These are phyloP conservation scores for Meta bourneti DNA, from an alignment of 2,888 invertebrate genomes.

Conservation along the genomic window DNA sequence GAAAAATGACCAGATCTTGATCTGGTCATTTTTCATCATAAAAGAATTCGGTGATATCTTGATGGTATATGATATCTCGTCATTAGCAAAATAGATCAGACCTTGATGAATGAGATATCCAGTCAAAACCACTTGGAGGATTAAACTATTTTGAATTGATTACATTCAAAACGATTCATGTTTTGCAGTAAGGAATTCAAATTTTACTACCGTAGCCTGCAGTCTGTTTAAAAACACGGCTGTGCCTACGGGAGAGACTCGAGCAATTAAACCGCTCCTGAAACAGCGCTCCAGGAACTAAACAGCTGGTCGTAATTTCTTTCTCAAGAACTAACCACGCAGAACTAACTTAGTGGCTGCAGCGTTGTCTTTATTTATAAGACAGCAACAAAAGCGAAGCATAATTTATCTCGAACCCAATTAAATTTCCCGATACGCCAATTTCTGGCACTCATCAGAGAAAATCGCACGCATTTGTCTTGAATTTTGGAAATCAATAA, in stretches of 20 bases:
- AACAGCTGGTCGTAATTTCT: not conserved
- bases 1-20: no score
- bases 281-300: not conserved
- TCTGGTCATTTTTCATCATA: no score
- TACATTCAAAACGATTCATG: no score
- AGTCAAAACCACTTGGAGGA: no score
- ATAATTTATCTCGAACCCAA: slow-evolving; percentile 72
- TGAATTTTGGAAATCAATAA: slow-evolving; percentile 65
- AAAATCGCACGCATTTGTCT: slow-evolving; percentile 68
- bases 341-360: not conserved
- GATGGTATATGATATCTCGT: no score
- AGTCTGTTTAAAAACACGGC: no score
- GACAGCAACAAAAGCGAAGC: slow-evolving; percentile 22
- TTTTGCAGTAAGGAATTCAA: no score
- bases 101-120: no score
- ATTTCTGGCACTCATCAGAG: slow-evolving; percentile 67
- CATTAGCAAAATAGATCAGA: no score
- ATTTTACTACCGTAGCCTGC: no score
- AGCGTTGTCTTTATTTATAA: slow-evolving; percentile 19
- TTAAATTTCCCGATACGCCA: slow-evolving; percentile 73
- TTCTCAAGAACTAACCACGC: not conserved
- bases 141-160: no score
- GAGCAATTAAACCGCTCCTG: not conserved
- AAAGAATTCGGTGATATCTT: no score
- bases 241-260: not conserved